Evolutionary conservation across 2,888 invertebrate species (phyloP), one percentile per base, ranked within the genome.

Genomic region (Mesodorylaimus sp.): DNA sequence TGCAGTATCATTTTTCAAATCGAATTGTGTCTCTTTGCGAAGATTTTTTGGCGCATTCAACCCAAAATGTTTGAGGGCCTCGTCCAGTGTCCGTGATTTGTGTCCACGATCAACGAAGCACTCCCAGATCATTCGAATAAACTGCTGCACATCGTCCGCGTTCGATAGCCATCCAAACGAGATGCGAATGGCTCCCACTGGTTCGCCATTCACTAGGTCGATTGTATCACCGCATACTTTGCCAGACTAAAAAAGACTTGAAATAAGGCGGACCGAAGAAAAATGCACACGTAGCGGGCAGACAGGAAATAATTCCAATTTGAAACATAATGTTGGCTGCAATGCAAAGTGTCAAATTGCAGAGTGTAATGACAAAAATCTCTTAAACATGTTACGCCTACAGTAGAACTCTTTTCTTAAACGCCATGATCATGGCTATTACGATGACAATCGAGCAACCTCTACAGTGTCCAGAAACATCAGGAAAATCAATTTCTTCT

Each of bases 91-190:
- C 7, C 10, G 10, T n/a, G n/a, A n/a, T n/a, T n/a, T n/a, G n/a
- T n/a, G n/a, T n/a, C n/a, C n/a, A n/a, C n/a, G n/a, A 16, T n/a
- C 37, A 2, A 50, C 28, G 64, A 88, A 89, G 64, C 83, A 84
- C 49, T 76, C 72, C 45, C 72, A 73, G 48, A 91, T 77, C 78
- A 88, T 81, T 43, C 69, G 58, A 7, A 89, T 66, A 23, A 88
- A 70, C 56, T 68, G 73, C 51, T 81, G 76, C 0, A 79, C 80
- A 65, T 91, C 82, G 47, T 75, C 64, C 51, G 73, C 71, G 0
- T 77, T 78, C 10, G 87, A 86, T 77, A 83, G 83, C 61, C 84
- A 87, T 21, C 93, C 93, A 66, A 93, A 86, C 1, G 93, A 93
- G 2, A 83, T 76, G 61, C 95, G 74, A 13, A 91, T 76, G 1